A percentile compares a stretch with the other conserved stretches of the same genome.
Conservation (phyloP, 2,113 vertebrate genomes). For the Scatophagus argus region DNA sequence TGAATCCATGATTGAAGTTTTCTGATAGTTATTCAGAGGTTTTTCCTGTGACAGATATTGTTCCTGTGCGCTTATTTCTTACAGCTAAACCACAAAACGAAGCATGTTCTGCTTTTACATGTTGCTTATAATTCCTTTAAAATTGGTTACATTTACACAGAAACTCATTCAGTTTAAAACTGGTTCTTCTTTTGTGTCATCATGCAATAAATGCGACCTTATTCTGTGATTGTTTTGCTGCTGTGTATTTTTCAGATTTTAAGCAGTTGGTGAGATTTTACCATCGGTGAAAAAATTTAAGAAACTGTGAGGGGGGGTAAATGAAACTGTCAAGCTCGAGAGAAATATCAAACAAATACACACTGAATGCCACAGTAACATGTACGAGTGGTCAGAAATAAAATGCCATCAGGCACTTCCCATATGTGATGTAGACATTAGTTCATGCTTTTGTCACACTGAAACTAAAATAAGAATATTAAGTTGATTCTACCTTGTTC, state of each 20-base stretch:
- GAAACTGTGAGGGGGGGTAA: neutral
- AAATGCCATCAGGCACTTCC: neutral
- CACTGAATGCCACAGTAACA: neutral
- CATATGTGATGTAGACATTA: neutral
- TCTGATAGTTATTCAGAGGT: neutral
- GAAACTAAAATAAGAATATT: neutral
- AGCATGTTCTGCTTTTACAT: neutral
- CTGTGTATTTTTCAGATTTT: neutral
- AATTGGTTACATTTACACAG: neutral
- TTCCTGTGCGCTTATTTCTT: neutral
- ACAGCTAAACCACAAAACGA: neutral
- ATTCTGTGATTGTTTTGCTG: neutral
- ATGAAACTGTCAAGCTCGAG: neutral
- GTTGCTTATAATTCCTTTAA: neutral
- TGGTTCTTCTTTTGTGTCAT: neutral
- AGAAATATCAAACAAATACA: conserved; percentile 7
- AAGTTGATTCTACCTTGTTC: neutral
- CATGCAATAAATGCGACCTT: neutral
- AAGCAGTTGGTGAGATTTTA: neutral
- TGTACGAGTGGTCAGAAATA: neutral
- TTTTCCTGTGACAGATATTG: neutral
- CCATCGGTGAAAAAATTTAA: neutral
- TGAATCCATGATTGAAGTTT: conserved; percentile 17
- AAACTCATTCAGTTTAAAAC: neutral
- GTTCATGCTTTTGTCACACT: neutral